A percentile compares a stretch with the other conserved stretches of the same genome.
phyloP scores from a whole-genome alignment of 37 sponge, comb jelly and placozoan species.

The Haliclona indistincta region DNA sequence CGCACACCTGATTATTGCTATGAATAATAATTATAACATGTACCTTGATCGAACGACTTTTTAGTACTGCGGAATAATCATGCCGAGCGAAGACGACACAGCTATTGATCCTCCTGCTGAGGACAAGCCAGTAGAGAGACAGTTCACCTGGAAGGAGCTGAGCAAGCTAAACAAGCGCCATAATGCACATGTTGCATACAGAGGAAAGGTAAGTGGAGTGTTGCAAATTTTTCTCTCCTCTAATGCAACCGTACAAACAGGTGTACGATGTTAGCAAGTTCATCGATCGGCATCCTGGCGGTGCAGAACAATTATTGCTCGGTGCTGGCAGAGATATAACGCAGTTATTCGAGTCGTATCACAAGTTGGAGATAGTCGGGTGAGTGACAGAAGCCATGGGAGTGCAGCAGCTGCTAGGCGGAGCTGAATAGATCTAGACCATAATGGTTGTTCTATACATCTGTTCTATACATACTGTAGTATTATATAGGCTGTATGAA shows the following conservation, averaged over 20 bases:
- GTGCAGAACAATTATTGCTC: constrained; percentile 36
- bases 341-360: constrained; percentile 43
- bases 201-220: constrained; percentile 78
- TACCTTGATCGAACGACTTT: too few species aligned
- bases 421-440: neutral
- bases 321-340: constrained; percentile 56
- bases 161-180: constrained; percentile 76
- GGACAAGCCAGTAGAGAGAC: too few species aligned
- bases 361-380: constrained; percentile 10
- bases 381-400: too few species aligned
- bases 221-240: too few species aligned
- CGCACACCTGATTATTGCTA: too few species aligned
- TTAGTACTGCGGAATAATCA: too few species aligned
- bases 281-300: constrained; percentile 36
- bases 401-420: too few species aligned
- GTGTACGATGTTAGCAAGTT: constrained; percentile 32
- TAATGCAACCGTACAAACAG: too few species aligned
- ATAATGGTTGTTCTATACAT: neutral
- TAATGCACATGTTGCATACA: constrained; percentile 87
- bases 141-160: constrained; percentile 88
- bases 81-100: too few species aligned
- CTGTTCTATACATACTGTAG: neutral
- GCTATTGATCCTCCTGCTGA: too few species aligned
- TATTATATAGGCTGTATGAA: neutral
- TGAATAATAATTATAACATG: too few species aligned